phyloP scores from a whole-genome alignment of 1,140 invertebrate genomes.

The Spodoptera litura region DNA sequence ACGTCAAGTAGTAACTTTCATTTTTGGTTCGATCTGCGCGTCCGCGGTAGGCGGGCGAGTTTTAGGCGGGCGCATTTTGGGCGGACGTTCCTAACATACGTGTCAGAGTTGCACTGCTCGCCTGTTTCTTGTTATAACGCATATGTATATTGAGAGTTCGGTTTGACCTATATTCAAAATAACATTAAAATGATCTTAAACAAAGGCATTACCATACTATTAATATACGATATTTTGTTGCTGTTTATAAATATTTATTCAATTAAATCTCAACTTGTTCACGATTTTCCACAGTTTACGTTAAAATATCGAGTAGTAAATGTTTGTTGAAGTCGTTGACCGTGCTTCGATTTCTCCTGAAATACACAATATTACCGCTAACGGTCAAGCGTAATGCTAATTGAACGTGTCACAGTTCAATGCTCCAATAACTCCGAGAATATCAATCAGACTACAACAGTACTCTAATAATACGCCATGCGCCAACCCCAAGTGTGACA shows the following conservation, averaged over 20 bases:
- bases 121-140: no score
- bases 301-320: neutral
- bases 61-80: conserved; percentile 21
- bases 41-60: conserved; percentile 7
- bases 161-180: neutral
- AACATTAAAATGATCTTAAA: no score
- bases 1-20: neutral
- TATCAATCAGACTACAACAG: conserved; percentile 56
- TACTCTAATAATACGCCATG: conserved; percentile 33
- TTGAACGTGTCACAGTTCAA: conserved; percentile 74
- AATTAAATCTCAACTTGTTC: no score
- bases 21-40: no score
- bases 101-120: no score
- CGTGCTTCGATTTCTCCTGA: conserved; percentile 58
- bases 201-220: no score
- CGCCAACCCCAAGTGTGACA: neutral
- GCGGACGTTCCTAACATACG: conserved; percentile 2
- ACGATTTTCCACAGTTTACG: conserved; percentile 1
- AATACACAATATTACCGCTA: conserved; percentile 45
- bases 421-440: conserved; percentile 72
- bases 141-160: neutral
- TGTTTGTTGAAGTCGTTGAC: conserved; percentile 31
- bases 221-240: no score
- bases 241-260: no score
- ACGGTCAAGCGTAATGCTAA: conserved; percentile 60